phyloP scores from a whole-genome alignment of 2,113 vertebrate genomes.

The Solea senegalensis region DNA sequence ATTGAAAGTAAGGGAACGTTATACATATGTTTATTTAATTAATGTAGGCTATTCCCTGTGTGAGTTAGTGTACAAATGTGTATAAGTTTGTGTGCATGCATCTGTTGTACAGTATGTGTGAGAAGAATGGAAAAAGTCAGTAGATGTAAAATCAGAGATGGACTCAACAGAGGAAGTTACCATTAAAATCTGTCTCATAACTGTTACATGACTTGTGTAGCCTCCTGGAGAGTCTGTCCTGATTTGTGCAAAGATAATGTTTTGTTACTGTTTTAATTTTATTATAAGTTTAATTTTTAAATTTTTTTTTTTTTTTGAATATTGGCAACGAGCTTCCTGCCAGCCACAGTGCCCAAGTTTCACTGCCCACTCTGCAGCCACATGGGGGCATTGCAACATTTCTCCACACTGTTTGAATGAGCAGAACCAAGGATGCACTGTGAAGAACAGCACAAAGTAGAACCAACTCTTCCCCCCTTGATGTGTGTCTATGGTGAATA shows the following conservation, averaged over 20 bases:
- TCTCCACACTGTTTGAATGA: constrained; percentile 54
- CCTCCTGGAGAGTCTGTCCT: constrained; percentile 49
- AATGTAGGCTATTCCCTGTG: constrained; percentile 51
- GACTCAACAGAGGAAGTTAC: constrained; percentile 50
- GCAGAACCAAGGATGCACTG: constrained; percentile 64
- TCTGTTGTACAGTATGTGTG: constrained; percentile 31
- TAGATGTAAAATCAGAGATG: constrained; percentile 39
- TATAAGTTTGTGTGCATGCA: constrained; percentile 7
- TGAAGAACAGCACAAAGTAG: constrained; percentile 71
- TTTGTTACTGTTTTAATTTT: constrained; percentile 74
- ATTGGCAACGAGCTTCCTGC: constrained; percentile 75
- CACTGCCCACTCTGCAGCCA: constrained; percentile 70
- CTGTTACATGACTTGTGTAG: constrained; percentile 59
- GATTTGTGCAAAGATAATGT: constrained; percentile 45
- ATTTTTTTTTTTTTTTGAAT: constrained; percentile 52
- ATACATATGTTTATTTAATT: constrained; percentile 8
- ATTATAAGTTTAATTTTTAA: constrained; percentile 31
- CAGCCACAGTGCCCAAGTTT: constrained; percentile 73
- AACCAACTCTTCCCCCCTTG: constrained; percentile 47
- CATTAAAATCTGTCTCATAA: constrained; percentile 45
- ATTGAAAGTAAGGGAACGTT: background rate
- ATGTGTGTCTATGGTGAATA: constrained; percentile 47
- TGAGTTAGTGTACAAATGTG: constrained; percentile 17
- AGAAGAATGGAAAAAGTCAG: constrained; percentile 16
- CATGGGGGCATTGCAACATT: constrained; percentile 55